Evolutionary conservation across 2,888 invertebrate genomes (phyloP).

Genomic region (Callimorpha dominula): DNA sequence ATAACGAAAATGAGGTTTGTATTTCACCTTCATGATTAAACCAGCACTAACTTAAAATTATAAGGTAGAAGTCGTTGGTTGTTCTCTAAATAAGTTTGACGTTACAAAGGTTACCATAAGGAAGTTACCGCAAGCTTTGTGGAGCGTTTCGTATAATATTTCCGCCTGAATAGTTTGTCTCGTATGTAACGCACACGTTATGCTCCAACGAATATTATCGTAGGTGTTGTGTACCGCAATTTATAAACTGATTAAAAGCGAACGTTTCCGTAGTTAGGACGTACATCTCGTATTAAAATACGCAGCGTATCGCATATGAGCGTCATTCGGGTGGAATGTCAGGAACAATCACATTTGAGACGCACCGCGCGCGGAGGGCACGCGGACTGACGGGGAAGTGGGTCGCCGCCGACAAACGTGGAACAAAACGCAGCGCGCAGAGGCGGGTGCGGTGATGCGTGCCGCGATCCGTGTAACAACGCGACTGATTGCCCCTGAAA

Average conservation of each 20-base stretch:
- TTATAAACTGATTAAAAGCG: conserved; percentile 12
- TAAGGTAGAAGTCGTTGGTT: conserved; percentile 5
- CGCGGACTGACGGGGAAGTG: conserved; percentile 12
- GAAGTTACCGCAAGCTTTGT: conserved; percentile 30
- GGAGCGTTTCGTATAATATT: conserved; percentile 20
- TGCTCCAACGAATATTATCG: neutral
- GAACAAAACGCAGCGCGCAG: conserved; percentile 55
- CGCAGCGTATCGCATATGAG: conserved; percentile 40
- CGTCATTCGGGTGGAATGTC: conserved; percentile 44
- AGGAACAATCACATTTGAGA: conserved; percentile 52
- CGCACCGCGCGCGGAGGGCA: conserved; percentile 26
- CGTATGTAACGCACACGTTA: conserved; percentile 15
- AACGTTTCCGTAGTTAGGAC: conserved; percentile 4
- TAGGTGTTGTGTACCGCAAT: conserved; percentile 15
- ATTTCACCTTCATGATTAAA: conserved; percentile 19
- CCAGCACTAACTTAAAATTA: conserved; percentile 10
- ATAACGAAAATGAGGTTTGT: neutral
- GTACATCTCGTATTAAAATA: conserved; percentile 34
- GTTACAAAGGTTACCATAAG: conserved; percentile 16
- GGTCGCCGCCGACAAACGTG: conserved; percentile 43
- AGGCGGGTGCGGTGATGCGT: conserved; percentile 65
- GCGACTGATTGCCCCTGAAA: conserved; percentile 80
- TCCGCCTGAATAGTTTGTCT: conserved; percentile 22
- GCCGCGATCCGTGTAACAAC: conserved; percentile 72
- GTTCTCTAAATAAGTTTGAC: conserved; percentile 14